Conservation (phyloP, 2,113 vertebrate species). For the Cyanoramphus novaezelandiae region DNA sequence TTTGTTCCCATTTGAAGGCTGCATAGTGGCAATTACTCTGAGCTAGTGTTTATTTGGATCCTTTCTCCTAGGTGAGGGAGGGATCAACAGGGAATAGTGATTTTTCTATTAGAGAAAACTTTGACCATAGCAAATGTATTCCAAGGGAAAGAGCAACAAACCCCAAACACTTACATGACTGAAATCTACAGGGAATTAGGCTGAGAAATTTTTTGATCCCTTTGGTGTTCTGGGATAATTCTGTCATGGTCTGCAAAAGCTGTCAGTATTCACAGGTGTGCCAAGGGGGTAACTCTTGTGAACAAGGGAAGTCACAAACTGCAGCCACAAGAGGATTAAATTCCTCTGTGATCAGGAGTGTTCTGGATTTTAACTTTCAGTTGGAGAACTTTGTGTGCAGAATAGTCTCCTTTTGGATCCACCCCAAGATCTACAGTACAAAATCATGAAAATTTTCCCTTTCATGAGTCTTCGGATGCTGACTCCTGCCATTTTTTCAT, state of each 20-base stretch:
- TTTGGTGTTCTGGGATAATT: not conserved
- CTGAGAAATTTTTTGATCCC: not conserved
- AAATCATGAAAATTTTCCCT: not conserved
- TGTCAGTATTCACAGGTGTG: fast-evolving
- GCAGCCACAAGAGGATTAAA: fast-evolving
- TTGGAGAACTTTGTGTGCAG: not conserved
- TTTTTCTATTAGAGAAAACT: not conserved
- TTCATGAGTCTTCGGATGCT: not conserved
- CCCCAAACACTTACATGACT: not conserved
- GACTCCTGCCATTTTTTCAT: not conserved
- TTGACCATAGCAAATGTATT: not conserved
- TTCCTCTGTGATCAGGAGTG: not conserved
- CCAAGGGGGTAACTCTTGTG: not conserved
- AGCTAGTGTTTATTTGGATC: not conserved
- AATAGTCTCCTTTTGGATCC: not conserved
- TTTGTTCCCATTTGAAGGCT: not conserved
- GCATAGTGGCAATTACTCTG: not conserved
- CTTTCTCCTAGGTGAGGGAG: not conserved
- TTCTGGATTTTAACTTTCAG: not conserved
- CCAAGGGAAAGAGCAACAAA: not conserved
- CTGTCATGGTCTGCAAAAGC: not conserved
- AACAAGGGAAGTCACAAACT: not conserved
- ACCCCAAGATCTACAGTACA: not conserved
- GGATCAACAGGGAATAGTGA: not conserved
- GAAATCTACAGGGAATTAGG: not conserved